A percentile compares a stretch with the other conserved stretches of the same genome.
Conservation (phyloP, 1,140 invertebrate genomes). For the Ceratina calcarata region DNA sequence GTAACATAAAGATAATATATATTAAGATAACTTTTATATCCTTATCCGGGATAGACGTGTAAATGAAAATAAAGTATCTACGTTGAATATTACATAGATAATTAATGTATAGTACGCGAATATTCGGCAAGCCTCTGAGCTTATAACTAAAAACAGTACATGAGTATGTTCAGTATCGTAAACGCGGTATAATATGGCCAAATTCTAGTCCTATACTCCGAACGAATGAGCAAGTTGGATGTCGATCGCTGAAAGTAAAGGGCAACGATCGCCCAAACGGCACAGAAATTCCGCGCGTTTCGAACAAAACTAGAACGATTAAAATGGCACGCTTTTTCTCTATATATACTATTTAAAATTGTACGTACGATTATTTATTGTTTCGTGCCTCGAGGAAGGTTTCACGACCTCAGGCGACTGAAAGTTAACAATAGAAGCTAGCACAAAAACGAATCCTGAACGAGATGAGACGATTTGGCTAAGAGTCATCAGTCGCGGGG, state of each 20-base stretch:
- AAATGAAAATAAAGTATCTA: constrained; percentile 35
- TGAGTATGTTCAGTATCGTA: constrained; percentile 62
- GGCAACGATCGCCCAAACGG: neutral
- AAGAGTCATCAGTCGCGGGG: neutral
- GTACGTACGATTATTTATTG: neutral
- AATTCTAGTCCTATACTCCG: neutral
- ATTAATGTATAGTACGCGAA: neutral
- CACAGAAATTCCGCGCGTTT: neutral
- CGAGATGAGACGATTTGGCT: neutral
- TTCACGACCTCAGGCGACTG: neutral
- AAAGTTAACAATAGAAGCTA: neutral
- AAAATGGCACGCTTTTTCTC: constrained; percentile 22
- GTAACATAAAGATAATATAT: constrained; percentile 29
- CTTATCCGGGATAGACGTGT: constrained; percentile 6
- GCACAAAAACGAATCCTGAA: neutral
- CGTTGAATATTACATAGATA: constrained; percentile 17
- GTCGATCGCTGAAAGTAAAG: neutral
- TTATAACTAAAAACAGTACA: constrained; percentile 52
- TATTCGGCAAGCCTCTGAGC: constrained; percentile 49
- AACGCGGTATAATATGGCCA: constrained; percentile 28
- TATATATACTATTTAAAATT: neutral
- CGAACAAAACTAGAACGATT: neutral
- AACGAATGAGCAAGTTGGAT: constrained; percentile 23
- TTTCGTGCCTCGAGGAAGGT: constrained; percentile 8
- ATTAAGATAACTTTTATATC: constrained; percentile 8